Evolutionary conservation across 2,888 invertebrate species (phyloP).

Genomic region (Teinopalpus imperialis): DNA sequence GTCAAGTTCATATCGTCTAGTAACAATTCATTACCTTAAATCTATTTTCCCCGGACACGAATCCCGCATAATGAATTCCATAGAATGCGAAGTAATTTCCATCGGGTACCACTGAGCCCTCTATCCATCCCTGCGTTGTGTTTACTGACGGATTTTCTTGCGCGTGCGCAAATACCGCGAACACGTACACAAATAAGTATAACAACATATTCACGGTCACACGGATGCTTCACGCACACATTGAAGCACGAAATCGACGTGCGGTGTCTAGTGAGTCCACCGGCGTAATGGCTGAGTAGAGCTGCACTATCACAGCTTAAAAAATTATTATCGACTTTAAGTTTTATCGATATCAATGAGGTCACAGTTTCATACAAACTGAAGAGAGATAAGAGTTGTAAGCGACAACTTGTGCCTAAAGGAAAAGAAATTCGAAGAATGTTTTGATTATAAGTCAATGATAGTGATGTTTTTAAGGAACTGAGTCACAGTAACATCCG

Average conservation of each 20-base stretch:
- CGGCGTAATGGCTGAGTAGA: conserved; percentile 28
- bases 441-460: conserved; percentile 2
- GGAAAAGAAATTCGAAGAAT: conserved; percentile 7
- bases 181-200: conserved; percentile 33
- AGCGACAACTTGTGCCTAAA: too few species aligned
- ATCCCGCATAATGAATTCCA: conserved; percentile 62
- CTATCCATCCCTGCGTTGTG: conserved; percentile 56
- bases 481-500: neutral
- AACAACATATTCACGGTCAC: conserved; percentile 14
- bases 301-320: conserved; percentile 11
- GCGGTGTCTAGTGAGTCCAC: conserved; percentile 16
- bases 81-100: conserved; percentile 55
- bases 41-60: conserved; percentile 47
- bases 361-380: conserved; percentile 28
- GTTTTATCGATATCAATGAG: conserved; percentile 37
- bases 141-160: conserved; percentile 48
- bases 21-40: too few species aligned
- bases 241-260: conserved; percentile 19
- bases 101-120: conserved; percentile 44
- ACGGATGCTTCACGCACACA: neutral
- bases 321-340: conserved; percentile 17
- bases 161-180: conserved; percentile 36
- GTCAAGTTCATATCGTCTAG: too few species aligned
- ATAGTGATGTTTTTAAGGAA: conserved; percentile 1
- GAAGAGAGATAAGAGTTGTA: too few species aligned